Evolutionary conservation across 2,113 vertebrate species (phyloP), one percentile per base, ranked within the genome.

Genomic region (Bostrychus sinensis): DNA sequence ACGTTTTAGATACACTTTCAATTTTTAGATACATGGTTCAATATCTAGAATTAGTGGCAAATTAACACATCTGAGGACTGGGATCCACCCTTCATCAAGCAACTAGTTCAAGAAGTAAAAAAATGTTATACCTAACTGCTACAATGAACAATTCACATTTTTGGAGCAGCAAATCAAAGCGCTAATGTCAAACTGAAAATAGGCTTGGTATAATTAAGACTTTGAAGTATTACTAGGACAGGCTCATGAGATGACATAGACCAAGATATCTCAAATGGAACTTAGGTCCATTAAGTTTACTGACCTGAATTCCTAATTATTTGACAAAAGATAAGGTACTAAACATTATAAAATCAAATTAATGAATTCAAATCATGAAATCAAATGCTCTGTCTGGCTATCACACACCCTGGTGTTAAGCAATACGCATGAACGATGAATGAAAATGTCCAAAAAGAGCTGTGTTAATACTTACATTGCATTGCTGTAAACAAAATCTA

Each of bases 401-500:
- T 28, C 1, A 51, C 25, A 30, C 16, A 7, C 48, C 48, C 16
- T n/a, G 14, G 8, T 28, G 6, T 17, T 50, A 1, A n/a, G 8
- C 7, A 30, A 51, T 28, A 13, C 14, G 13, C 25, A 2, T n/a
- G 3, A 30, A 16, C 2, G 3, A 30, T 51, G 25, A 51, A 51
- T 51, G 48, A 28, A 10, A 25, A 13, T 9, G 1, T 23, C 2
- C 13, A 2, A 16, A 7, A 46, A 23, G 1, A 4, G 22, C 11
- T 5, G 16, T 4, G 8, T 30, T 6, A n/a, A 1, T 70, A 90
- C 88, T 89, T 60, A 89, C 88, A 0, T 55, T 81, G 78, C 88
- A 90, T 90, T 20, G 56, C 38, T 69, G 43, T 12, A 11, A 22
- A 14, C 0, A 28, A 8, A 19, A 16, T 75, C n/a, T 69, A 16